phyloP scores from a whole-genome alignment of 1,140 invertebrate species.

The Asbolus verrucosus region DNA sequence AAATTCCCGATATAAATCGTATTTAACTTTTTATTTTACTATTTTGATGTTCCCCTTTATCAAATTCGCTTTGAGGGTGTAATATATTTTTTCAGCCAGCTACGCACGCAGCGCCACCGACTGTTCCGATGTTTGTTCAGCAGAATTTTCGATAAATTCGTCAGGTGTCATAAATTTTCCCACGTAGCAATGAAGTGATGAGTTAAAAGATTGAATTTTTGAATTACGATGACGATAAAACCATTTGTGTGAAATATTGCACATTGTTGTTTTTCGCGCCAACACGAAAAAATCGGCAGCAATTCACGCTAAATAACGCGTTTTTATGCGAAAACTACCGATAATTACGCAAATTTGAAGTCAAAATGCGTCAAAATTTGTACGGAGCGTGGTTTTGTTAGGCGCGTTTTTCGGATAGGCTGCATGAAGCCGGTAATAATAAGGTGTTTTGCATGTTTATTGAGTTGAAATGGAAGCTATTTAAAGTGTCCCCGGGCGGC shows the following conservation, averaged over 20 bases:
- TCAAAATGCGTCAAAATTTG: too few relatives aligned
- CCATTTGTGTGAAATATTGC: constrained; percentile 34
- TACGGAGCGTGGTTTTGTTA: too few relatives aligned
- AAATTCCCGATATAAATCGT: constrained; percentile 53
- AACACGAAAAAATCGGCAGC: constrained; percentile 1
- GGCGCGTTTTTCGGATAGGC: background rate
- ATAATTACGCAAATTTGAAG: too few relatives aligned
- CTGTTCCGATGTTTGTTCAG: constrained; percentile 52
- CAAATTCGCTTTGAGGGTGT: constrained; percentile 10
- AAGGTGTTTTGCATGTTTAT: constrained; percentile 65
- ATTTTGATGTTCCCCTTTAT: constrained; percentile 43
- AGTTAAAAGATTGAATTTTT: constrained; percentile 60
- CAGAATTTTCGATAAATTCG: constrained; percentile 55
- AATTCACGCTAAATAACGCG: too few relatives aligned
- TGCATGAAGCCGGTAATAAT: constrained; percentile 57
- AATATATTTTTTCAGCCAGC: background rate
- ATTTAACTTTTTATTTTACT: constrained; percentile 54
- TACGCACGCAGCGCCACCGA: background rate
- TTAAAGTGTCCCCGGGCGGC: constrained; percentile 62
- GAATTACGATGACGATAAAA: constrained; percentile 55
- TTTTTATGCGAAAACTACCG: too few relatives aligned
- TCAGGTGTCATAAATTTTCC: constrained; percentile 54
- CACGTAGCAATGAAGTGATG: constrained; percentile 54
- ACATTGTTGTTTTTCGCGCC: constrained; percentile 31
- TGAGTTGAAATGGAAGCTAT: constrained; percentile 65